Evolutionary conservation across 2,888 invertebrate species (phyloP).

Genomic region (Agriopis leucophaearia): DNA sequence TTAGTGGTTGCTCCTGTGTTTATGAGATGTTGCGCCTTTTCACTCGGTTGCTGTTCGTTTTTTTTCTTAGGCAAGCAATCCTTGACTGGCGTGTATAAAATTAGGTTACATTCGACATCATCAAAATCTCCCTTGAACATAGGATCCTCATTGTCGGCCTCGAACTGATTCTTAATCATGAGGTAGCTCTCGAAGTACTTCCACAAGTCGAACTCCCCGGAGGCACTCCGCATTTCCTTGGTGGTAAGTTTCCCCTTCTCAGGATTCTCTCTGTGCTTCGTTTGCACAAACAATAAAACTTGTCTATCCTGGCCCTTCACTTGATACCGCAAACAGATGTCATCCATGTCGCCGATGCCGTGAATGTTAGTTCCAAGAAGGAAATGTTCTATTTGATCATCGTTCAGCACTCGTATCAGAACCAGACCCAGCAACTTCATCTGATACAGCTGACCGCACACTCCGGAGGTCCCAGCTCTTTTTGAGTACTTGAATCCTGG

Average conservation of each 20-base stretch:
- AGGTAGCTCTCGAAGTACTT: slow-evolving; percentile 58
- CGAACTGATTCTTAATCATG: slow-evolving; percentile 53
- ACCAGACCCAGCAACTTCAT: slow-evolving; percentile 55
- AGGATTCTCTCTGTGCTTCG: slow-evolving; percentile 56
- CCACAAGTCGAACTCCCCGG: slow-evolving; percentile 50
- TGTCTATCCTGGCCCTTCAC: slow-evolving; percentile 34
- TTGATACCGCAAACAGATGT: too few relatives aligned
- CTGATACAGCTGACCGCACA: slow-evolving; percentile 46
- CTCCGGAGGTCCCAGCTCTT: slow-evolving; percentile 41
- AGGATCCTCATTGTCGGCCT: slow-evolving; percentile 42
- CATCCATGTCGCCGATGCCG: too few relatives aligned
- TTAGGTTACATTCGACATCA: slow-evolving; percentile 51
- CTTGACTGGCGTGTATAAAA: slow-evolving; percentile 56
- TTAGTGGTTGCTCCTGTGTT: slow-evolving; percentile 43
- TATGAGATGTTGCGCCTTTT: slow-evolving; percentile 49
- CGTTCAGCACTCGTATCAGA: slow-evolving; percentile 51
- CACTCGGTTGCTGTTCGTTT: slow-evolving; percentile 33
- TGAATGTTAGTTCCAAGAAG: too few relatives aligned
- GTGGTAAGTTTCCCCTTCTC: slow-evolving; percentile 52
- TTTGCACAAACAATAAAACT: slow-evolving; percentile 55
- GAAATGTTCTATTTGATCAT: slow-evolving; percentile 14
- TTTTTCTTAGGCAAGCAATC: slow-evolving; percentile 48
- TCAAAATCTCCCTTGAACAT: slow-evolving; percentile 54
- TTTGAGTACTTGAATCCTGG: slow-evolving; percentile 29
- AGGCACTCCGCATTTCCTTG: slow-evolving; percentile 46